Conservation (phyloP, 2,888 invertebrate genomes). For the Gymnocheta viridis region DNA sequence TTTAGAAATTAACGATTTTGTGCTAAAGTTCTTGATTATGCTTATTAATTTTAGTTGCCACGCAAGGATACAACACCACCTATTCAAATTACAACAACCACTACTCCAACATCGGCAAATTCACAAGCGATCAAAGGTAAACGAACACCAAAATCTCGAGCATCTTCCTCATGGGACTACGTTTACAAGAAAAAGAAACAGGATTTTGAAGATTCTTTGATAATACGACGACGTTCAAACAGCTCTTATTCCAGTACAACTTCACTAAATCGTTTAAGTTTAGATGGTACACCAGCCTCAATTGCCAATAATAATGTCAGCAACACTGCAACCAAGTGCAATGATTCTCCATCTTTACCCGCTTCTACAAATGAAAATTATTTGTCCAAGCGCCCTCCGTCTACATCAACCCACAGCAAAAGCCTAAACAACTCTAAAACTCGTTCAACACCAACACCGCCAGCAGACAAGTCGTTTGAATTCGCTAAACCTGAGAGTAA, state of each 20-base stretch:
- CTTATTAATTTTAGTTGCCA: slow-evolving; percentile 36
- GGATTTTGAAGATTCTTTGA: slow-evolving; percentile 88
- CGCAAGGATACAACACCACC: slow-evolving; percentile 62
- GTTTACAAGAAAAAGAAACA: slow-evolving; percentile 85
- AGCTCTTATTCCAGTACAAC: slow-evolving; percentile 90
- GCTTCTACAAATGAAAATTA: slow-evolving; percentile 28
- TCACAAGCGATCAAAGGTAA: slow-evolving; percentile 61
- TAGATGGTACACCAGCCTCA: slow-evolving; percentile 75
- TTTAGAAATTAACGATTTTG: background rate
- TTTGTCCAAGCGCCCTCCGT: slow-evolving; percentile 1
- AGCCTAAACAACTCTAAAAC: slow-evolving; percentile 58
- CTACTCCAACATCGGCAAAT: slow-evolving; percentile 42
- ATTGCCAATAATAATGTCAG: slow-evolving; percentile 37
- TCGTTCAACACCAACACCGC: slow-evolving; percentile 35
- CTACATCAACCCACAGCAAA: slow-evolving; percentile 41
- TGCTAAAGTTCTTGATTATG: background rate
- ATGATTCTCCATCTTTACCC: slow-evolving; percentile 44
- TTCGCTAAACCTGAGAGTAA: slow-evolving; percentile 80
- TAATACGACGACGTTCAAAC: slow-evolving; percentile 91
- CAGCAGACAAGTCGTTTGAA: slow-evolving; percentile 75
- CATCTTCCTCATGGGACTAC: slow-evolving; percentile 83
- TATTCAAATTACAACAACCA: slow-evolving; percentile 44
- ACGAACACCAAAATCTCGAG: slow-evolving; percentile 72
- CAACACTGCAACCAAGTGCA: slow-evolving; percentile 53
- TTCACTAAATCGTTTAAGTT: slow-evolving; percentile 85